Evolutionary conservation across 2,797 vertebrate species (phyloP).

Genomic region (Notoglanidium macrostoma): DNA sequence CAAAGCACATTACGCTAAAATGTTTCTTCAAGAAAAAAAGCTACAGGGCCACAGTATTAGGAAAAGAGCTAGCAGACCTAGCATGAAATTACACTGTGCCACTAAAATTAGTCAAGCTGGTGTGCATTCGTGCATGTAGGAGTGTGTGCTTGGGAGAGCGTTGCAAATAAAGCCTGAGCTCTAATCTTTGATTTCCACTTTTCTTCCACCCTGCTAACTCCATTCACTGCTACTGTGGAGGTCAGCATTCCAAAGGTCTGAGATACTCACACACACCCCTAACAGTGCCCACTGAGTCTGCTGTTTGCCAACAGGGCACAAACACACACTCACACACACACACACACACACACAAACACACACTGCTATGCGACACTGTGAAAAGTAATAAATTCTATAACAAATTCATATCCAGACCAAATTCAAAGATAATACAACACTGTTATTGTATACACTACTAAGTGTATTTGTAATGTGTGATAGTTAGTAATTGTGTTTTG

Average conservation of each 20-base stretch:
- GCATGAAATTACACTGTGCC: background rate
- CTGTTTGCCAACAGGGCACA: constrained; percentile 23
- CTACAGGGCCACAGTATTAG: background rate
- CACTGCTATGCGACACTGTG: background rate
- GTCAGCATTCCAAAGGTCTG: constrained; percentile 66
- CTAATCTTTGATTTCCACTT: constrained; percentile 53
- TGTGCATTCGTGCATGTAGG: background rate
- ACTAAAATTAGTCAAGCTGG: background rate
- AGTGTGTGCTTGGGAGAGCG: constrained; percentile 7
- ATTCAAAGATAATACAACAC: background rate
- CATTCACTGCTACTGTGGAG: constrained; percentile 58
- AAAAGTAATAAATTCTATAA: background rate
- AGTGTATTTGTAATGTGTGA: background rate
- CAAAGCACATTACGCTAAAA: background rate
- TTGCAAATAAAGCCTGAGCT: constrained; percentile 41
- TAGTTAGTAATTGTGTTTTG: background rate
- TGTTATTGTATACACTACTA: background rate
- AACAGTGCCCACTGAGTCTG: constrained; percentile 33
- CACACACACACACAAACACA: background rate
- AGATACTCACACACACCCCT: constrained; percentile 46
- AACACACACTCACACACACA: background rate
- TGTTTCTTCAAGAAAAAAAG: background rate
- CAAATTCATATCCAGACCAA: background rate
- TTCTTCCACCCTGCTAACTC: constrained; percentile 61
- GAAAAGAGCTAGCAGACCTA: background rate